Evolutionary conservation across 2,888 invertebrate species (phyloP).

Genomic region (Scrobipalpa atriplicella): DNA sequence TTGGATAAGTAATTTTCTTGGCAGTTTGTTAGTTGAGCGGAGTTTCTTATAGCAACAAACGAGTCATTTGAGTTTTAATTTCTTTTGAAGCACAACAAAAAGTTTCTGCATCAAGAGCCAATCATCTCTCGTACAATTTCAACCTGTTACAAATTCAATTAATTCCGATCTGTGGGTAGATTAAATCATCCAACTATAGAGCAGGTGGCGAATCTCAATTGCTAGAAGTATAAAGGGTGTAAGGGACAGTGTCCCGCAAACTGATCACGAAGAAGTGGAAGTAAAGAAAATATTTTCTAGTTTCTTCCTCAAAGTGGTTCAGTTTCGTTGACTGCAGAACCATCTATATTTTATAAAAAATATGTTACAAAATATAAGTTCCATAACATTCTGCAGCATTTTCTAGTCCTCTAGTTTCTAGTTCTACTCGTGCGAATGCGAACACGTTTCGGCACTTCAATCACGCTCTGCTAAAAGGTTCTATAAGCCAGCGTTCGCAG

Average conservation of each 20-base stretch:
- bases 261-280: too few species aligned
- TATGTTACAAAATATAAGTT: background rate
- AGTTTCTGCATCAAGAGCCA: background rate
- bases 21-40: background rate
- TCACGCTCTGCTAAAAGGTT: background rate
- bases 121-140: background rate
- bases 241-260: too few species aligned
- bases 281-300: too few species aligned
- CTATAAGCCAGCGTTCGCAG: slow-evolving; percentile 3
- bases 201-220: background rate
- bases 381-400: background rate
- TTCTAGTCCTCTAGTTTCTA: background rate
- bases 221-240: background rate
- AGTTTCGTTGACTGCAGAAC: too few species aligned
- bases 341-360: too few species aligned
- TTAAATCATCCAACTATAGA: background rate
- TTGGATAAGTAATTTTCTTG: background rate
- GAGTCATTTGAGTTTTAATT: background rate
- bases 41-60: background rate
- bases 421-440: background rate
- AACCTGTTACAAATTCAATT: background rate
- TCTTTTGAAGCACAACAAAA: background rate
- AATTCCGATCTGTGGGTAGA: background rate
- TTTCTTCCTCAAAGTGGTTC: too few species aligned
- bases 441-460: slow-evolving; percentile 10